A percentile compares a stretch with the other conserved stretches of the same genome.
Conservation (phyloP, 2,888 invertebrate genomes). For the Julus scandinavius region DNA sequence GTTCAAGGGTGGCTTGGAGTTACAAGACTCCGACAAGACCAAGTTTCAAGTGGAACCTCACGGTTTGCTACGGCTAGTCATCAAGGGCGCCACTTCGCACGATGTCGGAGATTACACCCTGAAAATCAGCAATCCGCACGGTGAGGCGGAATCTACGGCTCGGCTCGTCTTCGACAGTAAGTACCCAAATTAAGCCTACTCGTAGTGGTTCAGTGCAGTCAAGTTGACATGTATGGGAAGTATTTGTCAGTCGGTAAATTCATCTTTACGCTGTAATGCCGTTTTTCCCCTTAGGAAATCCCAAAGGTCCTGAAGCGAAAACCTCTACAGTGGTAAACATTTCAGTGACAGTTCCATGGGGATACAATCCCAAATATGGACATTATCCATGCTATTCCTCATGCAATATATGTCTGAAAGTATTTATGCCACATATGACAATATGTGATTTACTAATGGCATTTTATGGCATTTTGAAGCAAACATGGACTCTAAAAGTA, state of each 20-base stretch:
- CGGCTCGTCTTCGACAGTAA: slow-evolving; percentile 82
- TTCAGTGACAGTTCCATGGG: too few species aligned
- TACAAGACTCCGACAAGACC: slow-evolving; percentile 84
- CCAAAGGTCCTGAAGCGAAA: not conserved
- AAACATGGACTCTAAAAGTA: too few species aligned
- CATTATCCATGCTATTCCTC: too few species aligned
- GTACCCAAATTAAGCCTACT: slow-evolving; percentile 14
- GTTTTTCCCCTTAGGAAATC: not conserved
- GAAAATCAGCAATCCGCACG: slow-evolving; percentile 84
- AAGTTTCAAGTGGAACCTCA: slow-evolving; percentile 84
- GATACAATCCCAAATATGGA: too few species aligned
- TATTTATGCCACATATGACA: too few species aligned
- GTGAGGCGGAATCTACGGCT: slow-evolving; percentile 83
- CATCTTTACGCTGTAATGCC: too few species aligned
- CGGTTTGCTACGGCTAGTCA: slow-evolving; percentile 82
- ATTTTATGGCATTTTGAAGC: too few species aligned
- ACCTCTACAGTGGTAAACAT: not conserved
- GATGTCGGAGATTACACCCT: slow-evolving; percentile 89
- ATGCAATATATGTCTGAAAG: too few species aligned
- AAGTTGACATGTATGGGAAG: slow-evolving; percentile 11
- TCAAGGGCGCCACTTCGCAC: slow-evolving; percentile 75
- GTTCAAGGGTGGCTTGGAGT: slow-evolving; percentile 73
- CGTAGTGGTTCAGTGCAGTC: not conserved
- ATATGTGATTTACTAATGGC: too few species aligned
- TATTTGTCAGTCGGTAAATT: slow-evolving; percentile 48